Evolutionary conservation across 2,888 invertebrate species (phyloP).

Genomic region (Thereva nobilitata): DNA sequence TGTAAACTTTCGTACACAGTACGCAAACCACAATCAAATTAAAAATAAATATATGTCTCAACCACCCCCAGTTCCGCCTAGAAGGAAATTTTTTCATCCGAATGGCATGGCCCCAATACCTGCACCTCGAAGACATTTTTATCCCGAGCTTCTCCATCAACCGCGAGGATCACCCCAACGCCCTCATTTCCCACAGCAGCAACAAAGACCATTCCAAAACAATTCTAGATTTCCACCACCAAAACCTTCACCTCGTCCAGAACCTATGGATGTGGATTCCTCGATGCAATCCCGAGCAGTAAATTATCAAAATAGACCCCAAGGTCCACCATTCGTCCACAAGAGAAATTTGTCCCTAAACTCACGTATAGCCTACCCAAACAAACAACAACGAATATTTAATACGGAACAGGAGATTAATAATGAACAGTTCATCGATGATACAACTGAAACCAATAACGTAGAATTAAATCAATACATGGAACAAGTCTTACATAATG

Average conservation of each 20-base stretch:
- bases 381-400: constrained; percentile 25
- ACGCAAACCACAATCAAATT: too few species aligned
- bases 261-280: constrained; percentile 39
- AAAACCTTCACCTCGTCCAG: constrained; percentile 37
- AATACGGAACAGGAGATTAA: background rate
- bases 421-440: too few species aligned
- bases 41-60: background rate
- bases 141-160: background rate
- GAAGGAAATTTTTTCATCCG: background rate
- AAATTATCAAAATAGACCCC: constrained; percentile 38
- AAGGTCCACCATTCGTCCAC: constrained; percentile 18
- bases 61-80: constrained; percentile 10
- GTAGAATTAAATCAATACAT: background rate
- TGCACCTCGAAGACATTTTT: constrained; percentile 2
- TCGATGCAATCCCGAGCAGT: constrained; percentile 34
- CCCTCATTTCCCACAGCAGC: background rate
- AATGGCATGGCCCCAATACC: background rate
- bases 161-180: background rate
- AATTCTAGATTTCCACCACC: too few species aligned
- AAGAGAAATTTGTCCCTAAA: too few species aligned
- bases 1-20: too few species aligned
- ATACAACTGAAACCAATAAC: too few species aligned
- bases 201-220: background rate
- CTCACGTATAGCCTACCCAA: background rate
- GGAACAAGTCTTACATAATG: background rate